These are phyloP conservation scores for Sminthurinus aureus DNA, from an alignment of 2,888 invertebrate genomes.

Conservation along the genomic window DNA sequence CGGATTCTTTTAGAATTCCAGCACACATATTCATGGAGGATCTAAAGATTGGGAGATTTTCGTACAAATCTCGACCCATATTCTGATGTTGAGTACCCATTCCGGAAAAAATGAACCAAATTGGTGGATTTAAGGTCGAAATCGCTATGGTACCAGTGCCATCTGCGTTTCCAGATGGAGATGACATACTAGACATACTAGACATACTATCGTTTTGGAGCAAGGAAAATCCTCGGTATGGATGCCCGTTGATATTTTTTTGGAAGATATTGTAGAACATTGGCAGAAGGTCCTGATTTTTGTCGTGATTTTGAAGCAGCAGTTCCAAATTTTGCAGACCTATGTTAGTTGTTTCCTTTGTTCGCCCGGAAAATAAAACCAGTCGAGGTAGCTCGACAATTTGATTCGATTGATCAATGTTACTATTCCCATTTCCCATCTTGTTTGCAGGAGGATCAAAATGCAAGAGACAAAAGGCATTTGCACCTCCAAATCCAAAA, in stretches of 20 bases:
- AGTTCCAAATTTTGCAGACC: conserved; percentile 8
- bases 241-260: conserved; percentile 23
- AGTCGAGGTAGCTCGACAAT: conserved; percentile 19
- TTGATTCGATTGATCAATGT: background rate
- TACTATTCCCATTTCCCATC: no score
- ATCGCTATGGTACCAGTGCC: no score
- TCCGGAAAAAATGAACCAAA: conserved; percentile 70
- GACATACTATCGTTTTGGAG: background rate
- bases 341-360: conserved; percentile 18
- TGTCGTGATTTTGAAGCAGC: no score
- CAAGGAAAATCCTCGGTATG: conserved; percentile 30
- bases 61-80: conserved; percentile 67
- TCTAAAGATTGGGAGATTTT: conserved; percentile 67
- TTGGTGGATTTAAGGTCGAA: no score
- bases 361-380: conserved; percentile 33
- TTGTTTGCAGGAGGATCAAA: conserved; percentile 56
- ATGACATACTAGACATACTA: background rate
- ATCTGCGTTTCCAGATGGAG: background rate
- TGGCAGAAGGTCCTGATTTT: conserved; percentile 23
- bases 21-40: conserved; percentile 77
- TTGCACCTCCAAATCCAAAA: conserved; percentile 30
- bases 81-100: conserved; percentile 71
- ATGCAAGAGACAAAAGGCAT: no score
- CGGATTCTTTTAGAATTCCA: conserved; percentile 77
- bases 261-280: conserved; percentile 35